phyloP scores from a whole-genome alignment of 53 echinoderm and acorn worm genomes.

The Stichopus horrens region DNA sequence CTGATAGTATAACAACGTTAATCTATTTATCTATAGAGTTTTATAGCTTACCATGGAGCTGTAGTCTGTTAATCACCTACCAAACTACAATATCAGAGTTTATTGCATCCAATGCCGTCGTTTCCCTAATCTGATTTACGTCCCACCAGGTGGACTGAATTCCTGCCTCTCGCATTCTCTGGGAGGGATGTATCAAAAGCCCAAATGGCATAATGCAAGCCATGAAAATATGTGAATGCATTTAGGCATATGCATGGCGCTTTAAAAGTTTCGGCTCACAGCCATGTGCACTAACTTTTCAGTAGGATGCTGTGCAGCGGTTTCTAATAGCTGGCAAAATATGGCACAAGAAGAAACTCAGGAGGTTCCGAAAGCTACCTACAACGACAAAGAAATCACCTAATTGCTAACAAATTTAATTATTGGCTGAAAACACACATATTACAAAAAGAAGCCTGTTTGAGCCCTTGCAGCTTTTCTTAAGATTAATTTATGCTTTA shows the following conservation, averaged over 20 bases:
- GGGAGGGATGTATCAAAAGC: constrained; percentile 13
- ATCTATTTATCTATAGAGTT: neutral
- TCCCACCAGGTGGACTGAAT: constrained; percentile 35
- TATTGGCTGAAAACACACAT: neutral
- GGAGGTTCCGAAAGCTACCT: neutral
- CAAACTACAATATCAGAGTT: constrained; percentile 12
- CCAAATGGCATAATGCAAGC: neutral
- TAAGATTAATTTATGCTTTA: too few relatives aligned
- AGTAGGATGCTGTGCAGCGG: too few relatives aligned
- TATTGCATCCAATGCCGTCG: constrained; percentile 32
- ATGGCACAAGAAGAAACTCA: neutral
- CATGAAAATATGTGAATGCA: neutral
- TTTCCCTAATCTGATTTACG: constrained; percentile 35
- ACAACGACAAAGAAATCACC: too few relatives aligned
- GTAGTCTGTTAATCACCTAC: constrained; percentile 7
- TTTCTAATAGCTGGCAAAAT: neutral
- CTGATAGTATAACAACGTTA: neutral
- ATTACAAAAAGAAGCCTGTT: too few relatives aligned
- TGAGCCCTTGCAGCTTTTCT: too few relatives aligned
- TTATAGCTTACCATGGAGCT: neutral
- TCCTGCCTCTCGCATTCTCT: constrained; percentile 37
- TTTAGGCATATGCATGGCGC: neutral
- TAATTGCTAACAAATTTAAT: neutral
- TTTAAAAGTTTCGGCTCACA: neutral
- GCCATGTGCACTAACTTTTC: too few relatives aligned